phyloP scores from a whole-genome alignment of 53 echinoderm and acorn worm genomes.

The Temnopleurus reevesii region DNA sequence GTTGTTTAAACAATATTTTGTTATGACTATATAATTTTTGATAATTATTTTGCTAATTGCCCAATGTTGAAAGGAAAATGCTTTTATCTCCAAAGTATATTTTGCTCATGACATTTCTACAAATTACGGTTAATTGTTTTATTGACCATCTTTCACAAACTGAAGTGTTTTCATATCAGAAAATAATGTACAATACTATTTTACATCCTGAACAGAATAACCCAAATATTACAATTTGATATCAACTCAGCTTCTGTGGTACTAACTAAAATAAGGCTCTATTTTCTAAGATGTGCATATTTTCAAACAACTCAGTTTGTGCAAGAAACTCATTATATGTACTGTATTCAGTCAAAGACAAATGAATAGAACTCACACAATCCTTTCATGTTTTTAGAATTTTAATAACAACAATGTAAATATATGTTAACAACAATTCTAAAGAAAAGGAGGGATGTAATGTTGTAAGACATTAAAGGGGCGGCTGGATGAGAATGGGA shows the following conservation, averaged over 20 bases:
- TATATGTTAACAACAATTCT: slow-evolving; percentile 12
- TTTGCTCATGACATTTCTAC: slow-evolving; percentile 8
- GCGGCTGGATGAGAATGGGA: no score
- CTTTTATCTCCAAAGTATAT: neutral
- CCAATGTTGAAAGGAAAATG: slow-evolving; percentile 2
- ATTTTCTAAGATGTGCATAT: slow-evolving; percentile 13
- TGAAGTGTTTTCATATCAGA: slow-evolving; percentile 9
- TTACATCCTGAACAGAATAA: slow-evolving; percentile 20
- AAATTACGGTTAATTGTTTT: slow-evolving; percentile 10
- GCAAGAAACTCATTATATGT: slow-evolving; percentile 15
- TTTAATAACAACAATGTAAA: slow-evolving; percentile 6
- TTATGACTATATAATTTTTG: neutral
- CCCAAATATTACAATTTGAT: neutral
- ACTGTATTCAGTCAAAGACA: slow-evolving; percentile 8
- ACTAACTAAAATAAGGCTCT: slow-evolving; percentile 12
- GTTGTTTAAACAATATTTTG: slow-evolving; percentile 15
- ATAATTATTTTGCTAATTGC: slow-evolving; percentile 1
- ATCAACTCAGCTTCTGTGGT: neutral
- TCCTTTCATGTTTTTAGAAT: slow-evolving; percentile 1
- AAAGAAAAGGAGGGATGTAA: slow-evolving; percentile 15
- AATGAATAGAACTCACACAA: slow-evolving; percentile 10
- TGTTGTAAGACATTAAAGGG: slow-evolving; percentile 13
- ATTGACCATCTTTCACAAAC: slow-evolving; percentile 2
- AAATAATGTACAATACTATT: slow-evolving; percentile 18
- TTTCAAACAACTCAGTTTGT: slow-evolving; percentile 20